Conservation (phyloP, 2,113 vertebrate genomes). For the Menidia beryllina region DNA sequence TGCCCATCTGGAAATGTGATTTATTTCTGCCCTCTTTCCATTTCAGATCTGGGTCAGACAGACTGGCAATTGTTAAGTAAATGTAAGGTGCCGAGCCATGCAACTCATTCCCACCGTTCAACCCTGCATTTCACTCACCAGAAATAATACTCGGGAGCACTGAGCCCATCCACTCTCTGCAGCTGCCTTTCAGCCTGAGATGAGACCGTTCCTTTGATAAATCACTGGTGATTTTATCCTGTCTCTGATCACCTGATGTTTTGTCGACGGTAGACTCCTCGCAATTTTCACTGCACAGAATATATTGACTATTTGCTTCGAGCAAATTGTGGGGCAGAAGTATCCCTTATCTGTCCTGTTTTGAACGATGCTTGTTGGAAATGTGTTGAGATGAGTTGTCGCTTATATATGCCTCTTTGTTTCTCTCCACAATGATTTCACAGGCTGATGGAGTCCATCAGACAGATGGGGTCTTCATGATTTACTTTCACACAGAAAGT, state of each 20-base stretch:
- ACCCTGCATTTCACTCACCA: too few species aligned
- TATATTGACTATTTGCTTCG: background rate
- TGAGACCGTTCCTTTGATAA: too few species aligned
- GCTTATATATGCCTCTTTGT: slow-evolving; percentile 18
- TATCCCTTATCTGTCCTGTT: slow-evolving; percentile 63
- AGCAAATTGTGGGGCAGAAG: slow-evolving; percentile 1
- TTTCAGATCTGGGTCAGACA: slow-evolving; percentile 37
- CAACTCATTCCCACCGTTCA: slow-evolving; percentile 32
- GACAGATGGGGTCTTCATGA: slow-evolving; percentile 28
- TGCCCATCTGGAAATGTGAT: slow-evolving; percentile 41
- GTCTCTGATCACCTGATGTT: slow-evolving; percentile 8
- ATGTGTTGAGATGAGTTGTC: slow-evolving; percentile 50
- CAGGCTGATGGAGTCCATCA: slow-evolving; percentile 1
- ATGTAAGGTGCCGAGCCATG: slow-evolving; percentile 38
- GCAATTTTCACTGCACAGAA: background rate
- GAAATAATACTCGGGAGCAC: too few species aligned
- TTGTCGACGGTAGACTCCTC: background rate
- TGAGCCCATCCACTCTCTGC: too few species aligned
- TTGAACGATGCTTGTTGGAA: slow-evolving; percentile 28
- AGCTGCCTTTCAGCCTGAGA: too few species aligned
- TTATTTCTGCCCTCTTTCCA: slow-evolving; percentile 40
- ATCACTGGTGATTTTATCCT: slow-evolving; percentile 7
- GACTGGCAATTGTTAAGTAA: slow-evolving; percentile 41
- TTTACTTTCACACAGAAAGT: slow-evolving; percentile 32
- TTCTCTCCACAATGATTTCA: slow-evolving; percentile 48